phyloP scores from a whole-genome alignment of 2,113 vertebrate species.

The Ictalurus furcatus region DNA sequence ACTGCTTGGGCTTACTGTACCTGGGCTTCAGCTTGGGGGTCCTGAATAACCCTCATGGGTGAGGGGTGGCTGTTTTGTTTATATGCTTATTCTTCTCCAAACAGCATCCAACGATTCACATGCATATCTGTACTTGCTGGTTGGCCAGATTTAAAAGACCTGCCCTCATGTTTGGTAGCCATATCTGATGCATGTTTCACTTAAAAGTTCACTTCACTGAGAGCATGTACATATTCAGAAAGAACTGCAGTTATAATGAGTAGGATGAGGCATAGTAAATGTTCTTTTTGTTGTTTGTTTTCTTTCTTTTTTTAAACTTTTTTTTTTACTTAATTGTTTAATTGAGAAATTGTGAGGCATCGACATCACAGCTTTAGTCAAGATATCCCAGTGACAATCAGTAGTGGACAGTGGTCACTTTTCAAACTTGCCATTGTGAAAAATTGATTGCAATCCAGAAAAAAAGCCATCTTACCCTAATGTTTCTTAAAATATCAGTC shows the following conservation, averaged over 20 bases:
- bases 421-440: not conserved
- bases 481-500: not conserved
- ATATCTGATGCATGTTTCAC: not conserved
- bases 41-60: not conserved
- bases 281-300: not conserved
- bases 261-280: not conserved
- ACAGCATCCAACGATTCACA: not conserved
- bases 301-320: not conserved
- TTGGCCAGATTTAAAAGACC: not conserved
- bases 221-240: not conserved
- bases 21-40: not conserved
- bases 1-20: too few species aligned
- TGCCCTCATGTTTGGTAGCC: not conserved
- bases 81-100: not conserved
- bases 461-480: not conserved
- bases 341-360: not conserved
- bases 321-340: not conserved
- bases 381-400: not conserved
- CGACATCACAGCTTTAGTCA: not conserved
- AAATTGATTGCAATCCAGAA: not conserved
- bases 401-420: not conserved
- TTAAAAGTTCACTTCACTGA: not conserved
- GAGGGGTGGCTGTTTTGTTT: not conserved
- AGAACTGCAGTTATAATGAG: not conserved
- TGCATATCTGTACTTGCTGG: not conserved